Percentiles rank a stretch among this genome's conserved stretches.
Evolutionary conservation across 2,797 vertebrate species (phyloP).

Genomic region (Chelonia mydas): DNA sequence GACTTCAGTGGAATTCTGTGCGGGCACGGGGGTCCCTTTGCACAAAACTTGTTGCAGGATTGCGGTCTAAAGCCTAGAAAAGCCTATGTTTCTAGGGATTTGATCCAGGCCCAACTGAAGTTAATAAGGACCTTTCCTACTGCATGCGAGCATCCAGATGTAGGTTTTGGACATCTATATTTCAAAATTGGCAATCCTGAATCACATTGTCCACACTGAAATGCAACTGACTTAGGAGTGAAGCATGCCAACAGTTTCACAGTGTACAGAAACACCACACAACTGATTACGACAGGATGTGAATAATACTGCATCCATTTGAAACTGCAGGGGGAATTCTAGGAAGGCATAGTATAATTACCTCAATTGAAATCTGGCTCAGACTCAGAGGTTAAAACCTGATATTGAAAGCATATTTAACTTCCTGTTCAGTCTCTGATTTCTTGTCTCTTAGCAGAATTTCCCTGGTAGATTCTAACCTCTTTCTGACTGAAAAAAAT

Average conservation of each 20-base stretch:
- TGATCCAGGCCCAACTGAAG: neutral
- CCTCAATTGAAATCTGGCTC: neutral
- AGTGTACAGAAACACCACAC: neutral
- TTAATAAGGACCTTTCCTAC: neutral
- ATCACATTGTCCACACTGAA: neutral
- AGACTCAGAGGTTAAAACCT: rapidly evolving
- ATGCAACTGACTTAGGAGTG: neutral
- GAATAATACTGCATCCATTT: neutral
- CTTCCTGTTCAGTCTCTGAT: neutral
- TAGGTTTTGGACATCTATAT: neutral
- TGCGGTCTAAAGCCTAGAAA: rapidly evolving
- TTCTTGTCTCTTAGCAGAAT: neutral
- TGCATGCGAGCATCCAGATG: neutral
- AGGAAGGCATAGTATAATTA: neutral
- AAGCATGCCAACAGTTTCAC: rapidly evolving
- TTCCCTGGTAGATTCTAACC: neutral
- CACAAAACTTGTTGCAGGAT: rapidly evolving
- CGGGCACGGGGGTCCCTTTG: neutral
- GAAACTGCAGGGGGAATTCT: neutral
- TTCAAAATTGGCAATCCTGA: neutral
- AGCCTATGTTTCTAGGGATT: neutral
- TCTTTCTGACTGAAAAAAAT: neutral
- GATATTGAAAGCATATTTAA: neutral
- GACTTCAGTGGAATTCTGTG: neutral
- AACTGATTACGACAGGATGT: neutral